A percentile compares a stretch with the other conserved stretches of the same genome.
Conservation (phyloP, 2,888 invertebrate species). For the Caenorhabditis macrosperma region DNA sequence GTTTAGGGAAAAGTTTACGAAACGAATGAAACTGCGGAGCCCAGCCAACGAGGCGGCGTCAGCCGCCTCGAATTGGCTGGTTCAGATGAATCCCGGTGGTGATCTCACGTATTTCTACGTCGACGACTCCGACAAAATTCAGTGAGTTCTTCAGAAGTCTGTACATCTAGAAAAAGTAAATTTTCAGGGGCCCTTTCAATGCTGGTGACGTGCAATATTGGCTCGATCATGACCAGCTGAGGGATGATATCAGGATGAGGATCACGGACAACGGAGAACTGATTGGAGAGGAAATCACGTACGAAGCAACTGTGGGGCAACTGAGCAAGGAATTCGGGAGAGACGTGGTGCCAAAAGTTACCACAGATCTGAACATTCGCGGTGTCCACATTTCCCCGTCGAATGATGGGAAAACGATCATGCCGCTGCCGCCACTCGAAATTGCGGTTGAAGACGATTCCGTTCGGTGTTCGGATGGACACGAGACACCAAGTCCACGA, state of each 20-base stretch:
- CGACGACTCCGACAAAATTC: background rate
- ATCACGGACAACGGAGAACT: constrained; percentile 22
- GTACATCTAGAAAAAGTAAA: background rate
- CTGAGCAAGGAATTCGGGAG: constrained; percentile 7
- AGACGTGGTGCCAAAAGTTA: constrained; percentile 4
- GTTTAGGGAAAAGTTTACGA: too few species aligned
- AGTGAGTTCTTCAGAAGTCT: background rate
- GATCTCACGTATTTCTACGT: background rate
- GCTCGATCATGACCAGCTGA: background rate
- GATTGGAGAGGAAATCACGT: background rate
- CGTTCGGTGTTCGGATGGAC: background rate
- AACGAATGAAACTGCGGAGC: too few species aligned
- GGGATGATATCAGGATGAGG: background rate
- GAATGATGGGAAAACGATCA: too few species aligned
- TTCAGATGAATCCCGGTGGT: background rate
- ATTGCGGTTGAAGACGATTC: background rate
- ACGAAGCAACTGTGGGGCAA: background rate
- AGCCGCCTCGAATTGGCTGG: too few species aligned
- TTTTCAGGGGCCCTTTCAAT: constrained; percentile 23
- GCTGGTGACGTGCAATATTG: constrained; percentile 1
- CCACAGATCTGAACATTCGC: background rate
- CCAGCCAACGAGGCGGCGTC: too few species aligned
- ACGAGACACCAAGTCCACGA: too few species aligned
- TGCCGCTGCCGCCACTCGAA: background rate
- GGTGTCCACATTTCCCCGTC: too few species aligned